phyloP scores from a whole-genome alignment of 2,888 invertebrate species.

The Dynastes maya region DNA sequence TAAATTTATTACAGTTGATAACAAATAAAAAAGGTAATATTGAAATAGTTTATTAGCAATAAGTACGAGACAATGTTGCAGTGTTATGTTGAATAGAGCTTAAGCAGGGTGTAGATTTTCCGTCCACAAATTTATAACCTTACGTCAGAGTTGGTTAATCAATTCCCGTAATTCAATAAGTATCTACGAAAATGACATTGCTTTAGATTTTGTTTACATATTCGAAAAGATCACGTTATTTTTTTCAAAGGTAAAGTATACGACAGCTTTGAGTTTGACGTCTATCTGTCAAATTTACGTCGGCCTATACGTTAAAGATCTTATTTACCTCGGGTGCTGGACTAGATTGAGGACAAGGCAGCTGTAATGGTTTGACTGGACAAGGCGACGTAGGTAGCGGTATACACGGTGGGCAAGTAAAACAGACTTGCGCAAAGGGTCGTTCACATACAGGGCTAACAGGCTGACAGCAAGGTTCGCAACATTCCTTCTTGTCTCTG shows the following conservation, averaged over 20 bases:
- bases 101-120: neutral
- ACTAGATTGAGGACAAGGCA: constrained; percentile 45
- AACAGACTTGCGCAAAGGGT: constrained; percentile 51
- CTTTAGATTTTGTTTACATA: neutral
- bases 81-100: neutral
- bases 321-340: constrained; percentile 40
- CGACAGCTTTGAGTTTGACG: neutral
- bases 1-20: no score
- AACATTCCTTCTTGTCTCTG: neutral
- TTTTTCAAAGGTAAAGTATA: no score
- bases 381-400: constrained; percentile 50
- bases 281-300: constrained; percentile 10
- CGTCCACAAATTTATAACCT: no score
- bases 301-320: neutral
- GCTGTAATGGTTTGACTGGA: constrained; percentile 52
- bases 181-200: constrained; percentile 37
- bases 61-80: neutral
- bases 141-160: constrained; percentile 31
- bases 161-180: constrained; percentile 41
- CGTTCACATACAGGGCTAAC: constrained; percentile 21
- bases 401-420: constrained; percentile 50
- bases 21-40: neutral
- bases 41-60: constrained; percentile 3
- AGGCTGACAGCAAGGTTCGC: neutral
- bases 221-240: no score